Evolutionary conservation across 1,140 invertebrate genomes (phyloP), one percentile per base, ranked within the genome.

Genomic region (Drosophila baimaii): DNA sequence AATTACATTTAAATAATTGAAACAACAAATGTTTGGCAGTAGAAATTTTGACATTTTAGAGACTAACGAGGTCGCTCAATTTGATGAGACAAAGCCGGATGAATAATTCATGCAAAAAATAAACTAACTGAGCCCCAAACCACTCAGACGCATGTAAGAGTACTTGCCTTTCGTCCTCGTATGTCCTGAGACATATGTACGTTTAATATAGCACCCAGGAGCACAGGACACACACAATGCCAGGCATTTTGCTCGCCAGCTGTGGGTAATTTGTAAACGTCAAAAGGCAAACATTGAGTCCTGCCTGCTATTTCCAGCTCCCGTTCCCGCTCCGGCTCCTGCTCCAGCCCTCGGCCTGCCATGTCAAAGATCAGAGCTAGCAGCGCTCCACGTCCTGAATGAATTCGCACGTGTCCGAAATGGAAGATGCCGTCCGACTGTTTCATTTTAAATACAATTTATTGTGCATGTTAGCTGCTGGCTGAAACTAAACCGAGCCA

Each of bases 1-100:
- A 88, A 86, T 86, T 88, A 86, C 83, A 83, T 86, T 77, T 86
- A 79, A 86, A 86, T 86, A 86, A 86, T 86, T 82, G 83, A 86
- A 83, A 83, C 63, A 79, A 88, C 83, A 88, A 86, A 86, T 88
- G 82, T 82, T 64, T 84, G 69, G 58, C 75, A 47, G 70, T 77
- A 72, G 76, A 88, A 88, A 77, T 88, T 86, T 79, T 82, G 76
- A 88, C 76, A 82, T 72, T 88, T 79, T 76, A 55, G 62, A 71
- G 79, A 71, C 52, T 68, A 82, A 86, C 83, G 75, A 79, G 75
- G 75, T 79, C 76, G 70, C 82, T 86, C 76, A 88, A 88, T 83
- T 86, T 86, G 82, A 88, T 88, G 82, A 79, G 71, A 86, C 72
- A 73, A 82, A 65, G 83, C 66, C 51, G 56, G 62, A 82, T 86